A percentile compares a stretch with the other conserved stretches of the same genome.
phyloP scores from a whole-genome alignment of 1,140 invertebrate genomes.

The Neodiprion fabricii region DNA sequence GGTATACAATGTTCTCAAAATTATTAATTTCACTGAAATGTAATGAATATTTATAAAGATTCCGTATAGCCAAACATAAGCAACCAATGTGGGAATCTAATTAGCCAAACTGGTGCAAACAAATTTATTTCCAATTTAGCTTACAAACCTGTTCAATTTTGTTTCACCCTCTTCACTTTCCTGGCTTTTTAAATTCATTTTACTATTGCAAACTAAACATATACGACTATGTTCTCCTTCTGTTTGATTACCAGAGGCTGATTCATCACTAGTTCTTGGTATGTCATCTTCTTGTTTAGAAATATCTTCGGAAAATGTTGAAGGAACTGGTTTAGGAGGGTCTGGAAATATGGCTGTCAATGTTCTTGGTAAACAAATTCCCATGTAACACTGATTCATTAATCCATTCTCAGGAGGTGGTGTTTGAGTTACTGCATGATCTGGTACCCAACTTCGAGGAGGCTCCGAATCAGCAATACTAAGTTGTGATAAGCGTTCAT shows the following conservation, averaged over 20 bases:
- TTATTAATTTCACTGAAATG: not conserved
- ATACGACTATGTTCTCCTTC: constrained; percentile 45
- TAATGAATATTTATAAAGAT: not conserved
- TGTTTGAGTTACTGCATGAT: constrained; percentile 43
- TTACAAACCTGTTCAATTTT: constrained; percentile 47
- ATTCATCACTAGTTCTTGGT: constrained; percentile 53
- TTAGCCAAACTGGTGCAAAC: not conserved
- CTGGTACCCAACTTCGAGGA: constrained; percentile 51
- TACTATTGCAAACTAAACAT: constrained; percentile 51
- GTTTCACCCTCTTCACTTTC: constrained; percentile 40
- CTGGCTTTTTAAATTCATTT: constrained; percentile 30
- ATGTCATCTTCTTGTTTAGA: constrained; percentile 35
- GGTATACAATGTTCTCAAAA: not conserved
- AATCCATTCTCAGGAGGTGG: constrained; percentile 42
- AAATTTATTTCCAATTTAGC: not conserved
- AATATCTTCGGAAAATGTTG: constrained; percentile 41
- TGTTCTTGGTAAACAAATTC: constrained; percentile 78
- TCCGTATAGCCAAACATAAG: too few species aligned
- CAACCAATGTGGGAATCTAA: too few species aligned
- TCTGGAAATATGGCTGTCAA: constrained; percentile 74
- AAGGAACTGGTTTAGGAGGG: constrained; percentile 39
- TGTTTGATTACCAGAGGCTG: constrained; percentile 44
- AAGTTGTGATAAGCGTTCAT: constrained; percentile 54
- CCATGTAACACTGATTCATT: constrained; percentile 70
- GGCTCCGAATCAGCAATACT: constrained; percentile 57